Base-by-base conservation (phyloP, 2,888 invertebrate genomes). In the Acleris cristana region DNA sequence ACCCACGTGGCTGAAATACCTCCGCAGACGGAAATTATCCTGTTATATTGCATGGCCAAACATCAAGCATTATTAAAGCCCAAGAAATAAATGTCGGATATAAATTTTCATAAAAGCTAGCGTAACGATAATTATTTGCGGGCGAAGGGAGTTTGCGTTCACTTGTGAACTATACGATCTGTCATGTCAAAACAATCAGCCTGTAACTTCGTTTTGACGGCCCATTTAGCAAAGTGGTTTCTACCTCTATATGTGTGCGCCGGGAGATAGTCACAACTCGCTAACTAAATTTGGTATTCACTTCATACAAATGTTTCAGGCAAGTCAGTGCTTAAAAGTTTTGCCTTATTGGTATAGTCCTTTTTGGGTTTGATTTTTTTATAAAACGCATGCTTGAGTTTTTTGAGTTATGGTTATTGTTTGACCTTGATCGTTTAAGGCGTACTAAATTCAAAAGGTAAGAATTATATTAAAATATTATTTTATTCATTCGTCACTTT, bases 1-100 rank as follows among this genome's bases (percentile, higher is more conserved):
- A 84, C 75, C 84, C 85, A 84, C 84, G 84, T 85, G 84, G 81
- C 72, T 81, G 72, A 81, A 85, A 85, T 85, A 79, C 83, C 80
- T 81, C 74, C 75, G 79, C 79, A 78, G 76, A 79, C 78, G 79
- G 79, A 83, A 83, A 79, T 80, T 79, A 76, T 76, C 74, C 74
- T 79, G 79, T 79, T 83, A 79, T 81, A 76, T 76, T 76, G 79
- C 74, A 73, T 76, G 75, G 73, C 74, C 75, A 77, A 79, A 80
- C 77, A 78, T 74, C 74, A 76, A 77, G 72, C 70, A 78, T 82
- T 82, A 81, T 81, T 78, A 75, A 77, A 78, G 75, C 74, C 72
- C 66, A 66, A 62, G 67, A 67, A 58, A 67, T 67, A 30, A 67
- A 67, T 67, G 62, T 58, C 30, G 57, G 62, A 40, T 57, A 58